A percentile compares a stretch with the other conserved stretches of the same genome.
Conservation (phyloP, 2,888 invertebrate species). For the Hemicrepidius hirtus region DNA sequence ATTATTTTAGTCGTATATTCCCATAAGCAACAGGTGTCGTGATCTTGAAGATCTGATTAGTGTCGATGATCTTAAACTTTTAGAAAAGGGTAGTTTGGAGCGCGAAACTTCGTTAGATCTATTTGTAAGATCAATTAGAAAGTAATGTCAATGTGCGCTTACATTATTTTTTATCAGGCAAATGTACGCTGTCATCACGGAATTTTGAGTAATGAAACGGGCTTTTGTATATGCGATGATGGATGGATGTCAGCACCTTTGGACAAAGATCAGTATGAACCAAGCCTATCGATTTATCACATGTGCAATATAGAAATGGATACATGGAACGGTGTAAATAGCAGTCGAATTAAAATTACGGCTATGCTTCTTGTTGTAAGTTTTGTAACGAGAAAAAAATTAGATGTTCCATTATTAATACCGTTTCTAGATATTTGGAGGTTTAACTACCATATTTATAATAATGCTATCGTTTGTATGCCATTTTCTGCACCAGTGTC, state of each 20-base stretch:
- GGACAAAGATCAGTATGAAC: conserved; percentile 66
- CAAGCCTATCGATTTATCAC: conserved; percentile 68
- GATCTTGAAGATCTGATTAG: conserved; percentile 67
- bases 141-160: neutral
- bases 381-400: neutral
- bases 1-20: conserved; percentile 67
- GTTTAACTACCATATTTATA: conserved; percentile 55
- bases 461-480: conserved; percentile 57
- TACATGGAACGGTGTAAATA: conserved; percentile 66
- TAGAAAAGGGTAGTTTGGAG: conserved; percentile 58
- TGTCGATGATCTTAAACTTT: conserved; percentile 61
- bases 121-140: conserved; percentile 18
- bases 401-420: neutral
- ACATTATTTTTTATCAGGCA: conserved; percentile 6
- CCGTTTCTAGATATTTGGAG: conserved; percentile 56
- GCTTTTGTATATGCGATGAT: conserved; percentile 68
- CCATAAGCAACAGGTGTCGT: conserved; percentile 69
- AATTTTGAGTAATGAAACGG: conserved; percentile 63
- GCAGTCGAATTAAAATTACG: conserved; percentile 64
- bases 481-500: conserved; percentile 55
- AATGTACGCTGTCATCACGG: conserved; percentile 70
- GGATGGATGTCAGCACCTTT: conserved; percentile 69
- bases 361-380: conserved; percentile 65
- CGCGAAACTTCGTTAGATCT: conserved; percentile 22
- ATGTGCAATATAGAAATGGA: conserved; percentile 71